Base-by-base conservation (phyloP, 2,888 invertebrate genomes). In the Cosmia trapezina region DNA sequence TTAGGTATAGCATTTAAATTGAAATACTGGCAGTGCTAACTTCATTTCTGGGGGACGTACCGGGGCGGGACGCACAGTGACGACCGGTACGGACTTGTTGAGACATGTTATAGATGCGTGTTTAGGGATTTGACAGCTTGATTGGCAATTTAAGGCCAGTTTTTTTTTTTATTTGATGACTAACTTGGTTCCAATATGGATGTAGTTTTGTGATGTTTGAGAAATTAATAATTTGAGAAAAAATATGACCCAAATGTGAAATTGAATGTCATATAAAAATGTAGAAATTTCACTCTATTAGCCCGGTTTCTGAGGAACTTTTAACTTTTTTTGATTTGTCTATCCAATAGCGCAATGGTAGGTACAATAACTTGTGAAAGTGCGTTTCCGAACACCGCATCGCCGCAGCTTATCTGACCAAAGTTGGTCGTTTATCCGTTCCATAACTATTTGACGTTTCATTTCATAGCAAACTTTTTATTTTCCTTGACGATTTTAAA, bases 1-100 rank as follows among this genome's bases (percentile, higher is more conserved):
- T 94, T 95, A 93, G 94, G 90, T 92, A 93, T 94, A 93, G 93
- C 92, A 90, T 92, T 93, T 93, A 94, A 94, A 95, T 94, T 93
- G 94, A 93, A 94, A 94, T 94, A 93, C 92, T 93, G 92, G 85
- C 89, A 89, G 87, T 85, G 90, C 89, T 94, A 94, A 95, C 91
- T 93, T 92, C 91, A 94, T 94, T 94, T 93, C 92, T 92, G 92
- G 93, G 93, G 94, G 93, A 86, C 88, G 93, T 81, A 84, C 88
- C 78, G 84, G 89, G 91, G 93, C 89, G 92, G 91, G 89, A 82
- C 67, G 64, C 19, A 49, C 61, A 70, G 37, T 81, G 69, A 62
- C 61, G 57, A 49, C 59, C 64, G 59, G 70, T 54, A 19, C 33
- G 33, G 12, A 51, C 53, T 65, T 71, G 65, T 70, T 66, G 54